Conservation (phyloP, 2,888 invertebrate species). For the Clivina fossor region DNA sequence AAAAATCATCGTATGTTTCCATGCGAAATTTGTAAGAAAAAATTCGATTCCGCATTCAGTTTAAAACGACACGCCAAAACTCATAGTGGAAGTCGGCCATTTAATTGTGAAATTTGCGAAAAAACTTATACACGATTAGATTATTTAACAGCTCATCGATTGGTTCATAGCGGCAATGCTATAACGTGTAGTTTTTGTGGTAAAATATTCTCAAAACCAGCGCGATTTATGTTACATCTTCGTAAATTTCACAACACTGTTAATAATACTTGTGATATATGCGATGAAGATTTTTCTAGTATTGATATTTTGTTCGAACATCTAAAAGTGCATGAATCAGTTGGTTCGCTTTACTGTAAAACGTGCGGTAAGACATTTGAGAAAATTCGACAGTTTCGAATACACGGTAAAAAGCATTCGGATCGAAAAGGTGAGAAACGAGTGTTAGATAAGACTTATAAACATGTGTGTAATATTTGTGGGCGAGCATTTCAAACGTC, state of each 20-base stretch:
- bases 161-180: neutral
- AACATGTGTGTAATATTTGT: slow-evolving; percentile 2
- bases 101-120: slow-evolving; percentile 1
- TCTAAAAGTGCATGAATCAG: neutral
- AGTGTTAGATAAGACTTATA: neutral
- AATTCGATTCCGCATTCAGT: neutral
- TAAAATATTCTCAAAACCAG: neutral
- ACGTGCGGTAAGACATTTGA: neutral
- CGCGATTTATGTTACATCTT: slow-evolving; percentile 15
- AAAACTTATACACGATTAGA: neutral
- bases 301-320: neutral
- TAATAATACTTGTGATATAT: neutral
- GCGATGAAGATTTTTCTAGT: neutral
- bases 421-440: neutral
- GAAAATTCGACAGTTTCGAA: neutral
- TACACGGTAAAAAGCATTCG: slow-evolving; percentile 1
- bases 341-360: neutral
- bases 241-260: neutral
- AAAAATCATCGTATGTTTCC: neutral
- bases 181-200: slow-evolving; percentile 3
- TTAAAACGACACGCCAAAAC: slow-evolving; percentile 5
- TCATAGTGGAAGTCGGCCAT: slow-evolving; percentile 1
- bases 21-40: slow-evolving; percentile 1
- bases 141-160: neutral
- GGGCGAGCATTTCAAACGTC: neutral